Base-by-base conservation (phyloP, 2,797 vertebrate species). In the Halcyon smyrnensis region DNA sequence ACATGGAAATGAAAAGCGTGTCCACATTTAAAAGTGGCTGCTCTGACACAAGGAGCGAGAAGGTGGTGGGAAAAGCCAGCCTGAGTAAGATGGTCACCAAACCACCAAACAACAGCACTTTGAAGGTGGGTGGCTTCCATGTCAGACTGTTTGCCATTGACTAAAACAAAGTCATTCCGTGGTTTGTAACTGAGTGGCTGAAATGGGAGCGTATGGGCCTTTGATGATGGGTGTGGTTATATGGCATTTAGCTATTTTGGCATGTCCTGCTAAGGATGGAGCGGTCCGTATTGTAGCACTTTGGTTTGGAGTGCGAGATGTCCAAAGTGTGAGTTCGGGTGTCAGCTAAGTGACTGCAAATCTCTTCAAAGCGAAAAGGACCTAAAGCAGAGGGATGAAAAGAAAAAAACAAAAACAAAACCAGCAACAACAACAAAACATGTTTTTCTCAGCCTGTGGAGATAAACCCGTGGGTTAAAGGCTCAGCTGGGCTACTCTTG, bases 161-260 rank as follows among this genome's bases (percentile, higher is more conserved):
- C 63, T 95, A 76, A 87, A 96, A 97, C 94, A 97, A 97, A 98
- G 97, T 89, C 50, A 39, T 83, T 88, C 95, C 97, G 97, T 97
- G 98, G 97, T 97, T 97, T 97, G 97, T 97, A 98, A 97, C 93
- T 96, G 97, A 97, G 97, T 68, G 68, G 97, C 95, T 97, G 97
- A 94, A 93, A 95, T 77, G 95, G 95, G 97, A 97, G 95, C 78
- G 69, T 45, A 96, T 34, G 93, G 96, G 92, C 95, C 97, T 97
- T 97, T 95, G 97, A 97, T 97, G 97, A 87, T 85, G 97, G 98
- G 96, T 97, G 97, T 96, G 98, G 97, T 97, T 97, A 93, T 87
- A 90, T 8, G 93, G 96, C 93, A 90, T 97, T 97, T 74, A 97
- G 97, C 95, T 97, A 89, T 96, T 96, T 83, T 97, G 96, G 95